Percentiles rank a stretch among this genome's conserved stretches.
Evolutionary conservation across 2,888 invertebrate genomes (phyloP).

Genomic region (Hemistola chrysoprasaria): DNA sequence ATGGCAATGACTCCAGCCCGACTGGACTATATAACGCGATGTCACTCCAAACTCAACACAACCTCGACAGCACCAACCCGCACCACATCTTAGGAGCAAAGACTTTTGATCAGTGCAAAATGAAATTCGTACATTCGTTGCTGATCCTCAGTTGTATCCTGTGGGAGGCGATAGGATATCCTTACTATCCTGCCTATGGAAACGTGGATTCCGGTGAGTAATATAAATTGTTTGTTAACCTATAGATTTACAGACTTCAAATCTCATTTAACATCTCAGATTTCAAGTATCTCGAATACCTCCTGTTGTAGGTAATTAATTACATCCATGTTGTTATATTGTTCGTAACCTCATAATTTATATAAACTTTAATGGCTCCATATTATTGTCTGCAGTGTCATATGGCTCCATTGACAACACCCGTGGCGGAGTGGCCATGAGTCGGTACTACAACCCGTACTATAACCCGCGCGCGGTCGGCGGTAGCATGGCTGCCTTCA

Average conservation of each 20-base stretch:
- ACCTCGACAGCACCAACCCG: slow-evolving; percentile 46
- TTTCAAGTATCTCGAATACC: too few species aligned
- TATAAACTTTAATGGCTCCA: background rate
- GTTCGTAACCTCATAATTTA: too few species aligned
- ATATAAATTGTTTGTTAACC: too few species aligned
- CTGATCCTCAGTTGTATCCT: slow-evolving; percentile 52
- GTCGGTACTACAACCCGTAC: slow-evolving; percentile 73
- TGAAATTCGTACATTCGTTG: slow-evolving; percentile 51
- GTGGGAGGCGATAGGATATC: slow-evolving; percentile 56
- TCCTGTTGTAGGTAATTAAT: too few species aligned
- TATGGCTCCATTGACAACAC: slow-evolving; percentile 61
- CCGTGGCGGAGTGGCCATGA: slow-evolving; percentile 69
- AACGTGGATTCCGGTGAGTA: slow-evolving; percentile 69
- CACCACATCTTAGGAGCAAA: slow-evolving; percentile 48
- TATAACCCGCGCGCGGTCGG: slow-evolving; percentile 54
- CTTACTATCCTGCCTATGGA: slow-evolving; percentile 69
- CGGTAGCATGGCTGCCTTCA: slow-evolving; percentile 68
- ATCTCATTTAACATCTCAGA: too few species aligned
- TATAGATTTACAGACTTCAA: too few species aligned
- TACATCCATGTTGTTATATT: too few species aligned
- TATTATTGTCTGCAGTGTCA: slow-evolving; percentile 52
- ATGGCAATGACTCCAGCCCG: slow-evolving; percentile 68
- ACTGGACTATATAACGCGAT: slow-evolving; percentile 68
- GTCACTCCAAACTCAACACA: slow-evolving; percentile 46
- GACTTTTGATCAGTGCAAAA: slow-evolving; percentile 39